Percentiles rank a stretch among this genome's conserved stretches.
These are phyloP conservation scores for Thyatira batis DNA, from an alignment of 2,888 invertebrate species.

Conservation along the genomic window DNA sequence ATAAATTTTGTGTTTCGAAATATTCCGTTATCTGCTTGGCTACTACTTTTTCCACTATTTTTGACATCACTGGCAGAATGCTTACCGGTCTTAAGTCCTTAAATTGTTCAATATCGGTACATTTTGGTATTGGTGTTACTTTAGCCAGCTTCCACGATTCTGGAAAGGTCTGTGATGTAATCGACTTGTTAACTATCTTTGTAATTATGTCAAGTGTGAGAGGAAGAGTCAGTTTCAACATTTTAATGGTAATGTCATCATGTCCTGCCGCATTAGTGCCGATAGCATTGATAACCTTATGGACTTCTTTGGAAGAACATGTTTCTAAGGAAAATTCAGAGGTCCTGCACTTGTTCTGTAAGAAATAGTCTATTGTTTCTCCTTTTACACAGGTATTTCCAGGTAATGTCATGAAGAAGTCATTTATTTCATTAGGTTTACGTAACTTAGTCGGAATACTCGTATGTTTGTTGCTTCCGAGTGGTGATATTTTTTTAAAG, in stretches of 20 bases:
- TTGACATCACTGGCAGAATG: conserved; percentile 13
- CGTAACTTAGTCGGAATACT: not conserved
- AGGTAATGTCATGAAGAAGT: not conserved
- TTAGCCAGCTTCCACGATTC: not conserved
- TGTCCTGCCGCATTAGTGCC: not conserved
- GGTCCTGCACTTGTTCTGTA: not conserved
- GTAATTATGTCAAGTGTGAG: not conserved
- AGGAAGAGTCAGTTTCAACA: not conserved
- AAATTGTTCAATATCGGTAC: not conserved
- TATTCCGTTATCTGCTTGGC: not conserved
- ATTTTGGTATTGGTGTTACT: conserved; percentile 15
- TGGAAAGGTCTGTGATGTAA: not conserved
- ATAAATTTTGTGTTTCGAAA: not conserved
- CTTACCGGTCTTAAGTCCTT: conserved; percentile 17
- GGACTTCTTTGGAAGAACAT: not conserved
- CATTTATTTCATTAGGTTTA: not conserved
- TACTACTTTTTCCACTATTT: conserved; percentile 15
- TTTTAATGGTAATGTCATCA: not conserved
- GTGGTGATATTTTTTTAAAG: not conserved
- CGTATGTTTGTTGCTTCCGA: not conserved
- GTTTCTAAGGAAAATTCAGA: no score
- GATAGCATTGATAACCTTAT: not conserved
- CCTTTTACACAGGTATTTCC: not conserved
- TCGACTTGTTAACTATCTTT: not conserved
- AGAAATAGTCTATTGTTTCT: not conserved